Conservation (phyloP, 2,797 vertebrate species). For the Vireo griseus region DNA sequence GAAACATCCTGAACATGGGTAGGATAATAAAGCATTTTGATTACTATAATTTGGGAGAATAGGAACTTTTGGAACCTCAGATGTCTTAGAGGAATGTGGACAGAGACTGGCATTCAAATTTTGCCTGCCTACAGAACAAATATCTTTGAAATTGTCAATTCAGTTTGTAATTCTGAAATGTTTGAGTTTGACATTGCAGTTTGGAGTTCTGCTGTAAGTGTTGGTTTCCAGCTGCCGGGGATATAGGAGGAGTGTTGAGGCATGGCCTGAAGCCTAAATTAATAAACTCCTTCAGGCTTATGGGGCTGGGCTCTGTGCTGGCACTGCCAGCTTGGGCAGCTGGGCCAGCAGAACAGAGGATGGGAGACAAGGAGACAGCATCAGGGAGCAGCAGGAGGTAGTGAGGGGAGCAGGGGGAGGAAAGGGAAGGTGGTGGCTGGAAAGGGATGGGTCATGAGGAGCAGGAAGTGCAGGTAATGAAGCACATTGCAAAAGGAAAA, state of each 20-base stretch:
- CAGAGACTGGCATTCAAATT: neutral
- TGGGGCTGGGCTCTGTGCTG: neutral
- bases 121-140: neutral
- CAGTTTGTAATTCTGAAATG: neutral
- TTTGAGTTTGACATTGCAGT: neutral
- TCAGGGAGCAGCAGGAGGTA: neutral
- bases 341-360: neutral
- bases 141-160: neutral
- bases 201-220: neutral
- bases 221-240: neutral
- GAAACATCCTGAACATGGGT: neutral
- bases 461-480: neutral
- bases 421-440: neutral
- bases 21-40: neutral
- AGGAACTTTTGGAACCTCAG: neutral
- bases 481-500: neutral
- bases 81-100: neutral
- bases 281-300: neutral
- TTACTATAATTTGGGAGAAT: neutral
- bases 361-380: neutral
- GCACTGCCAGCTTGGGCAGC: slow-evolving; percentile 13
- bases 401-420: neutral
- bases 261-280: neutral
- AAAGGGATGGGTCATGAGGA: neutral
- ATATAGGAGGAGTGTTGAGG: neutral